Evolutionary conservation across 2,888 invertebrate species (phyloP), one percentile per base, ranked within the genome.

Genomic region (Petrophora chlorosata): DNA sequence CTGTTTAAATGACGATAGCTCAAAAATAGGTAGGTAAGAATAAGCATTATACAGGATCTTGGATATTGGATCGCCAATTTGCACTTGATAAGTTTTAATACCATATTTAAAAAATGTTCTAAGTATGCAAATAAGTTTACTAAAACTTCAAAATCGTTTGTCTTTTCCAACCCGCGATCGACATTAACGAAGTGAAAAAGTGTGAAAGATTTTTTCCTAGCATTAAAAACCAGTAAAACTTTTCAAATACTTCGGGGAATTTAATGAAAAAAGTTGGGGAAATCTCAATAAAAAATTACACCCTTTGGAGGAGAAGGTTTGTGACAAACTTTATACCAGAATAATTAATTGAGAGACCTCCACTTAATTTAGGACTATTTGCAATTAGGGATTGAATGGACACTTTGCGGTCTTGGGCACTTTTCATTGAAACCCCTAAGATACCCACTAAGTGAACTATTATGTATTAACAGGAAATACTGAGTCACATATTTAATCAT

Each of bases 211-310:
- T 74, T 78, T 70, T 63, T 67, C 58, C 54, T 60, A 56, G 62
- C 67, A 61, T 67, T 68, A 65, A 76, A 73, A 73, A 66, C 61
- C 65, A 70, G 65, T 70, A 59, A 58, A 79, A 80, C 70, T 80
- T 77, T 68, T 53, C 70, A 70, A 83, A 82, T 76, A 74, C 76
- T 82, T 79, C 61, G 56, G 62, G 67, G 70, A 74, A 78, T 80
- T 79, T 80, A 81, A 82, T 82, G 80, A 81, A 82, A 80, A 82
- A 82, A 82, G 73, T 82, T 83, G 52, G 56, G 59, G 58, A 70
- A 70, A 78, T 75, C 74, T 79, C 74, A 69, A 70, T 76, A 77
- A 82, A 81, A 82, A 82, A 81, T 72, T 74, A 67, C 67, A 76
- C 79, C 76, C 77, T 76, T 76, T 75, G 64, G 70, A 50, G 62